These are phyloP conservation scores for Hypercompe scribonia DNA, from an alignment of 2,888 invertebrate species.

Conservation along the genomic window DNA sequence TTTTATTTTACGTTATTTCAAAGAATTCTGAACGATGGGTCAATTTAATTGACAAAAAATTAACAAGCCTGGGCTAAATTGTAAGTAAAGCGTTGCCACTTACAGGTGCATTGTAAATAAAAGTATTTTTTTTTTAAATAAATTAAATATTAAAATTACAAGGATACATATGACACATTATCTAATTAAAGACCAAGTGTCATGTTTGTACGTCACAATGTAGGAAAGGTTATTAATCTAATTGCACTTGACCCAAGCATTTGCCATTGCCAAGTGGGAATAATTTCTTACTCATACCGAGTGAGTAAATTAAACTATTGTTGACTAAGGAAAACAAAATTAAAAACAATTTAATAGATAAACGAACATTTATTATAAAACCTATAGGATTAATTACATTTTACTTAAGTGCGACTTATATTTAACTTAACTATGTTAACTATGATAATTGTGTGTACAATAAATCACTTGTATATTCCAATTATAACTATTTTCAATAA, in stretches of 20 bases:
- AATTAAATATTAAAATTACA: no score
- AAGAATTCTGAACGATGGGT: no score
- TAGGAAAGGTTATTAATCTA: constrained; percentile 14
- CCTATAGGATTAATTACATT: constrained; percentile 46
- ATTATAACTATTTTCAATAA: constrained; percentile 36
- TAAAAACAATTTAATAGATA: constrained; percentile 24
- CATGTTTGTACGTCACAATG: constrained; percentile 1
- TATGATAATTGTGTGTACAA: constrained; percentile 33
- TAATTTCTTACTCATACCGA: neutral
- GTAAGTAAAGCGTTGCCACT: no score
- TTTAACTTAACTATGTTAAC: constrained; percentile 23
- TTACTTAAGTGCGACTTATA: constrained; percentile 45
- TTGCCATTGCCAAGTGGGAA: neutral
- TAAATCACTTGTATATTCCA: constrained; percentile 25
- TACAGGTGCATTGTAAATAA: no score
- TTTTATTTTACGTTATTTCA: neutral
- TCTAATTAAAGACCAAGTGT: constrained; percentile 1
- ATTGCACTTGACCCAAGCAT: constrained; percentile 21
- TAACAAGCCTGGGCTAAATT: no score
- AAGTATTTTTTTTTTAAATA: no score
- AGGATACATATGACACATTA: neutral
- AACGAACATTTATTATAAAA: constrained; percentile 59
- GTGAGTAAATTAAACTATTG: neutral
- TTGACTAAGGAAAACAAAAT: neutral
- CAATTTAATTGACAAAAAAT: no score